Conservation (phyloP, 2,888 invertebrate species). For the Pogonocherus hispidulus region DNA sequence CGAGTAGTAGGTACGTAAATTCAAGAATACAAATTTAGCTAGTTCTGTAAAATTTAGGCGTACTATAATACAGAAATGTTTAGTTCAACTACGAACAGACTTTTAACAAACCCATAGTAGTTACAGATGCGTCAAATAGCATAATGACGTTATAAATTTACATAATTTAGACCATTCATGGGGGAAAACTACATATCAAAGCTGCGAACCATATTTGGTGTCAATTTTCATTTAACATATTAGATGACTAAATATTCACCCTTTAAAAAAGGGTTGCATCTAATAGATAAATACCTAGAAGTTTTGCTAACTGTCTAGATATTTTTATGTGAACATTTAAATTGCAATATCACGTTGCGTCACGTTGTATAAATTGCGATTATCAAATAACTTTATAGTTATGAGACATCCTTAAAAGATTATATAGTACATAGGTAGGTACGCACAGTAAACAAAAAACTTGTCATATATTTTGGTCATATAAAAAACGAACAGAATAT, state of each 20-base stretch:
- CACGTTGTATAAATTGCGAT: background rate
- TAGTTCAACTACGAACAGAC: no score
- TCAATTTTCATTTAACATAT: background rate
- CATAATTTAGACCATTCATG: background rate
- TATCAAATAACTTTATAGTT: background rate
- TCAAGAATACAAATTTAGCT: no score
- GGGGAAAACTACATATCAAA: background rate
- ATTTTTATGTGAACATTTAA: background rate
- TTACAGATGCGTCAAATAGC: background rate
- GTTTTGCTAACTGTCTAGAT: background rate
- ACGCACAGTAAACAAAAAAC: no score
- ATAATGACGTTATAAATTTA: background rate
- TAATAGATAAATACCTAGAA: background rate
- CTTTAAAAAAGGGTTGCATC: background rate
- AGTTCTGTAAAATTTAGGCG: no score
- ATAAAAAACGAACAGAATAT: no score
- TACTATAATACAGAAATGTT: no score
- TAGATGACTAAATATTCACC: background rate
- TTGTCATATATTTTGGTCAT: no score
- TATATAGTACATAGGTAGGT: no score
- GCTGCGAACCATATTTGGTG: background rate
- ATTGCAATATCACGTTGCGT: background rate
- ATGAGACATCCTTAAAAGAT: no score
- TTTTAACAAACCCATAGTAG: no score
- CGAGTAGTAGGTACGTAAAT: no score